Percentiles rank a stretch among this genome's conserved stretches.
Evolutionary conservation across 2,113 vertebrate genomes (phyloP).

Genomic region (Tretioscincus oriximinensis): DNA sequence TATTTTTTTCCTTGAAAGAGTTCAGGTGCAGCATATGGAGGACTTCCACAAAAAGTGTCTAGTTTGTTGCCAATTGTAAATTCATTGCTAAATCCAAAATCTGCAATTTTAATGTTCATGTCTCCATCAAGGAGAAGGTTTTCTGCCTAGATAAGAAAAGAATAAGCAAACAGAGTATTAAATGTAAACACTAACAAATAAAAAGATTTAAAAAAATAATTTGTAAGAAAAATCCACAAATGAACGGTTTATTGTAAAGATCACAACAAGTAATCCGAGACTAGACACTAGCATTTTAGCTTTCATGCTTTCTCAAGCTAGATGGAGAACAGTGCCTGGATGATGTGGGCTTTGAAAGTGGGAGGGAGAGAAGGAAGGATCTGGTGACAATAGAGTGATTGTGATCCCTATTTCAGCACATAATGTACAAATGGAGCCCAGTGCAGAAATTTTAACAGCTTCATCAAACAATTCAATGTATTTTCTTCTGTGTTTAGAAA

Average conservation of each 20-base stretch:
- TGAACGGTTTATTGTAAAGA: too few relatives aligned
- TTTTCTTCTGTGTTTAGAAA: background rate
- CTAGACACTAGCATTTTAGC: too few relatives aligned
- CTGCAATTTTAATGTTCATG: conserved; percentile 99
- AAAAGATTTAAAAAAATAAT: background rate
- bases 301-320: too few relatives aligned
- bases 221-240: too few relatives aligned
- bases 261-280: too few relatives aligned
- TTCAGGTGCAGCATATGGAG: conserved; percentile 92
- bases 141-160: conserved; percentile 83
- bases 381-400: too few relatives aligned
- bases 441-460: background rate
- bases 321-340: too few relatives aligned
- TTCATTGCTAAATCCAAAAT: conserved; percentile 98
- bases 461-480: background rate
- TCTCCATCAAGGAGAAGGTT: conserved; percentile 94
- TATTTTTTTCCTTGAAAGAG: conserved; percentile 98
- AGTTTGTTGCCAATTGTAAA: conserved; percentile 94
- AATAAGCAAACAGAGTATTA: conserved; percentile 49
- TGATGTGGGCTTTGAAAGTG: too few relatives aligned
- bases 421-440: background rate
- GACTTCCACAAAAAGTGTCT: conserved; percentile 97
- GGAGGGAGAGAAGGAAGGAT: too few relatives aligned
- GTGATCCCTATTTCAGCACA: too few relatives aligned
- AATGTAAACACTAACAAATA: background rate